Percentiles rank a stretch among this genome's conserved stretches.
Conservation (phyloP, 2,888 invertebrate species). For the Cheilosia impressa region DNA sequence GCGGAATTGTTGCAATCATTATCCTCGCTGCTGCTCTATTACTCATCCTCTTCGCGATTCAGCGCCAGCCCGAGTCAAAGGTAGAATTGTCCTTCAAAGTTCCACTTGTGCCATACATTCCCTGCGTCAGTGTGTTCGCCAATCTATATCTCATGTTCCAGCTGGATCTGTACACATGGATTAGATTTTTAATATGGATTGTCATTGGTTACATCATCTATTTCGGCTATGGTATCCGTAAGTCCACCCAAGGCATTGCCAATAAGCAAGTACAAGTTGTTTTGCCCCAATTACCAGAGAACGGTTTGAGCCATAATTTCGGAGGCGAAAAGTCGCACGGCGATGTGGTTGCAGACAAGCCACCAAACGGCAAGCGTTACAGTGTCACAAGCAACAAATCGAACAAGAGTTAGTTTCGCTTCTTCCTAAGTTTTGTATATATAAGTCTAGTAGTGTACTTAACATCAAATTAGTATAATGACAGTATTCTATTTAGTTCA, state of each 20-base stretch:
- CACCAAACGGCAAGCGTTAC: constrained; percentile 41
- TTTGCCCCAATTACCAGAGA: constrained; percentile 26
- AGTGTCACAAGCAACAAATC: constrained; percentile 29
- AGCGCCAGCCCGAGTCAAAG: constrained; percentile 88
- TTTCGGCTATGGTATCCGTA: constrained; percentile 91
- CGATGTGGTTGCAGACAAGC: constrained; percentile 60
- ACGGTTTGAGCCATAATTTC: constrained; percentile 9
- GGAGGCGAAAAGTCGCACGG: constrained; percentile 37
- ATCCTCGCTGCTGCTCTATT: constrained; percentile 85
- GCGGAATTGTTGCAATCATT: constrained; percentile 83
- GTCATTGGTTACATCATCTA: constrained; percentile 93
- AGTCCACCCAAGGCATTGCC: constrained; percentile 87
- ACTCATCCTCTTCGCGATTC: constrained; percentile 86
- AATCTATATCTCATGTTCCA: constrained; percentile 97
- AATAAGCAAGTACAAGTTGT: background rate
- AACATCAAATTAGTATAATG: constrained; percentile 36
- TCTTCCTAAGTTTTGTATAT: background rate
- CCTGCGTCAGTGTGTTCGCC: constrained; percentile 92
- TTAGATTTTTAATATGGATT: constrained; percentile 94
- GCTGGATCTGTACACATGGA: constrained; percentile 93
- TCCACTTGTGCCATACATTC: constrained; percentile 93
- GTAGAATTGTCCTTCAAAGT: constrained; percentile 90
- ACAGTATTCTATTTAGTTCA: constrained; percentile 50
- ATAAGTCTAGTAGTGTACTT: constrained; percentile 25
- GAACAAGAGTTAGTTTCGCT: constrained; percentile 36